These are phyloP conservation scores for Euplexia lucipara DNA, from an alignment of 2,888 invertebrate species.

Conservation along the genomic window DNA sequence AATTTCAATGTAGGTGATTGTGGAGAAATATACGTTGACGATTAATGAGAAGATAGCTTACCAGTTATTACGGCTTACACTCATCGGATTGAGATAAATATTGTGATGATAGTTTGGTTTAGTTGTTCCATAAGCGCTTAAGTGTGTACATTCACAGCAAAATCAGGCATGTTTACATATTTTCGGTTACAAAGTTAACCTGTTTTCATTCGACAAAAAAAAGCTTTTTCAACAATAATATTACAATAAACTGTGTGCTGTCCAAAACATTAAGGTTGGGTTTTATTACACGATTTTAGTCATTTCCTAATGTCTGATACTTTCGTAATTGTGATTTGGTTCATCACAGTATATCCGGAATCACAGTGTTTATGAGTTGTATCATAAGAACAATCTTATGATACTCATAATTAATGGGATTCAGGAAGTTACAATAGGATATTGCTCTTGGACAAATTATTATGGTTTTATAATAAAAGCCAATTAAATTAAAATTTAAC, in stretches of 20 bases:
- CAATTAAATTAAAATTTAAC: conserved; percentile 12
- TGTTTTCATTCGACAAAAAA: conserved; percentile 11
- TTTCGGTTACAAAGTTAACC: background rate
- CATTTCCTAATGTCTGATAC: background rate
- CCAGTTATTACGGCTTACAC: background rate
- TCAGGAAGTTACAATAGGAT: conserved; percentile 1
- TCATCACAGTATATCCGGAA: background rate
- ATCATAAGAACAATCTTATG: conserved; percentile 33
- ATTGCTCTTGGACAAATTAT: conserved; percentile 29
- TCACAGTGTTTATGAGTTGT: conserved; percentile 19
- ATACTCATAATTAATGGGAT: conserved; percentile 27
- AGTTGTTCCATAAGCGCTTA: no score
- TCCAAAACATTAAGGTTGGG: background rate
- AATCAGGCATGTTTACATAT: background rate
- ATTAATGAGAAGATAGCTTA: conserved; percentile 8
- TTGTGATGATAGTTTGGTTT: conserved; percentile 50
- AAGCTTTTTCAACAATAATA: conserved; percentile 30
- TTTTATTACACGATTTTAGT: conserved; percentile 22
- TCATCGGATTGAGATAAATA: conserved; percentile 2
- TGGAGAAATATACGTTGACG: conserved; percentile 13
- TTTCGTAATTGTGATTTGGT: background rate
- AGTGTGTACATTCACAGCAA: no score
- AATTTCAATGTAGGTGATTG: conserved; percentile 35
- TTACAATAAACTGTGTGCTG: conserved; percentile 8
- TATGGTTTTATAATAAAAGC: conserved; percentile 36